Base-by-base conservation (phyloP, 2,888 invertebrate genomes). In the Caenorhabditis uteleia region DNA sequence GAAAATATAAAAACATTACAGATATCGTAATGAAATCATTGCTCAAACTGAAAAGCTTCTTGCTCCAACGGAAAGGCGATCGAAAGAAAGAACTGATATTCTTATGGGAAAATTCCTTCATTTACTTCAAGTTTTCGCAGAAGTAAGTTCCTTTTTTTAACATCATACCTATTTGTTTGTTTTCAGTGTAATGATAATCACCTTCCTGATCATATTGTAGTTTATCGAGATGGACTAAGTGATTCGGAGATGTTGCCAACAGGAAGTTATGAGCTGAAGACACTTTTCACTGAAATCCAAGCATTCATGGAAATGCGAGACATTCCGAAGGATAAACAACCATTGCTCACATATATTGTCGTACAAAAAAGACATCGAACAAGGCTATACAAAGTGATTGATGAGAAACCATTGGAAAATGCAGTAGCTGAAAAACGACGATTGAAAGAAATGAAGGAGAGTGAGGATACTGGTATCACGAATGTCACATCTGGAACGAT, bases 301-400 rank as follows among this genome's bases (percentile, higher is more conserved):
- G 2, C 6, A 6, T 62, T 53, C 25, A 10, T 53, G 20, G n/a
- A n/a, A n/a, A n/a, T 6, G 3, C 43, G 46, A 21, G 26, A 50
- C 3, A 26, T 25, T 7, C 3, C 10, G 18, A 10, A 36, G 1
- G 53, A 53, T 1, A 5, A 10, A 3, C 34, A 39, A 4, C 47
- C 69, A 8, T 60, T 47, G 4, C 66, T 69, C 56, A 70, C 73
- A 8, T 75, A 68, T 42, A 68, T 75, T 26, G 69, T 71, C 3
- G 53, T 74, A 16, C 73, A 75, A 46, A 75, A 75, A 42, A 39
- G 71, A 25, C 75, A 75, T 39, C 29, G 42, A 8, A 71, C 70
- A 1, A 33, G 73, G 21, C 55, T 75, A 39, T 53, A 58, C 16
- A 33, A 38, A 18, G 27, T 38, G 12, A 48, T 45, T 8, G 44